phyloP scores from a whole-genome alignment of 2,888 invertebrate species.

The Ophion obscuratus region DNA sequence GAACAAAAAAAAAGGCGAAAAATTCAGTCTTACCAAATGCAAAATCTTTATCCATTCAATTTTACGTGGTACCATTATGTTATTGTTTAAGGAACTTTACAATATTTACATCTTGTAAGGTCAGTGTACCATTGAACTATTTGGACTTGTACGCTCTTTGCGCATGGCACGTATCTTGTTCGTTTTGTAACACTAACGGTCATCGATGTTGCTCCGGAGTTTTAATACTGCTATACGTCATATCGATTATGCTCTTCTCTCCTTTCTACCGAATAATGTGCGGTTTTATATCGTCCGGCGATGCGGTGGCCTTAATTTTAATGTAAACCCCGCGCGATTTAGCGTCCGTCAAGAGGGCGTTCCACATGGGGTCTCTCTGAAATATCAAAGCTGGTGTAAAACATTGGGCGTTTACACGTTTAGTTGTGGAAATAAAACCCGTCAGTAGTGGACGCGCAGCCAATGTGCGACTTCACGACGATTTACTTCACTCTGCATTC shows the following conservation, averaged over 20 bases:
- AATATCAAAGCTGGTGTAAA: slow-evolving; percentile 42
- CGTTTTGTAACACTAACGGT: background rate
- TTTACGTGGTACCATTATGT: background rate
- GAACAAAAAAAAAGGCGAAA: no score
- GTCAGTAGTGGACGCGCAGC: no score
- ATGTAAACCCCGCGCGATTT: slow-evolving; percentile 71
- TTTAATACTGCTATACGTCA: slow-evolving; percentile 32
- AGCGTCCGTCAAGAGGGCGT: slow-evolving; percentile 77
- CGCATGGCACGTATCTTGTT: slow-evolving; percentile 13
- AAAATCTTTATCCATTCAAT: no score
- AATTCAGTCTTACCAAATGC: no score
- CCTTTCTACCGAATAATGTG: slow-evolving; percentile 63
- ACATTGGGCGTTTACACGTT: no score
- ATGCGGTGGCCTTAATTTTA: slow-evolving; percentile 71
- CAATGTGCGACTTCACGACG: no score
- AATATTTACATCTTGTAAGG: slow-evolving; percentile 51
- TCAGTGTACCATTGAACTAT: background rate
- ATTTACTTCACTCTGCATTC: no score
- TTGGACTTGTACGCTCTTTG: background rate
- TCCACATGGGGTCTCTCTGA: slow-evolving; percentile 80
- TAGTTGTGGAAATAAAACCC: background rate
- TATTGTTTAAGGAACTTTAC: slow-evolving; percentile 26
- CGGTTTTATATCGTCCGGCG: slow-evolving; percentile 67
- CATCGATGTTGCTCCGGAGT: background rate
- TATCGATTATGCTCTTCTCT: background rate